Base-by-base conservation (phyloP, 2,113 vertebrate species). In the Tympanuchus pallidicinctus region DNA sequence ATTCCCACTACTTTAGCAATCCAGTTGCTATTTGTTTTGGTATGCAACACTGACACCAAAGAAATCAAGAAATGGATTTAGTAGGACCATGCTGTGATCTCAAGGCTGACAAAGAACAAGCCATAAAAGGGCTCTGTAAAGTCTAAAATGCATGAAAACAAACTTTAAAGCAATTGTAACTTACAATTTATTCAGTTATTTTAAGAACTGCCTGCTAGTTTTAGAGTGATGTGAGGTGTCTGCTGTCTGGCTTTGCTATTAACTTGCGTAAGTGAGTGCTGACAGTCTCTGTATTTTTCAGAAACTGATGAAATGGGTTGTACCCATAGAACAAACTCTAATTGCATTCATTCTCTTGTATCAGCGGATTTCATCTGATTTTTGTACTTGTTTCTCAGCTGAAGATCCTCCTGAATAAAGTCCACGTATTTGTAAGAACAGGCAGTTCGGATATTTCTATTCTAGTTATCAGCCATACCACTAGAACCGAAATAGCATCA, bases 401-500 rank as follows among this genome's bases (percentile, higher is more conserved):
- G 86, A 74, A 83, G 71, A 63, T 56, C 47, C 75, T 60, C 64
- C 72, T 81, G 86, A 83, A 83, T 74, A 56, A 93, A 91, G 52
- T 67, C 91, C 50, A 73, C 69, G 45, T 63, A 56, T 94, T 95
- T 95, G 96, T 96, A 96, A 89, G 50, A 95, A 91, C 27, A 93
- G 90, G 91, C 87, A 75, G 87, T 90, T 93, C 81, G 93, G 60
- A 91, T 71, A 85, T 81, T 89, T 94, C 82, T 97, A 94, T 96
- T 95, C 93, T 81, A 61, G 85, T 81, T 95, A 78, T 32, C 43
- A 66, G 73, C 69, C 73, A 82, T 27, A 81, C 63, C 79, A 93
- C 66, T 48, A 38, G 74, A 95, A 94, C 66, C 92, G 75, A 97
- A 97, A 96, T 91, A 89, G 70, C 70, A 95, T 90, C 92, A 90